phyloP scores from a whole-genome alignment of 2,113 vertebrate genomes.

The Saguinus imperator region DNA sequence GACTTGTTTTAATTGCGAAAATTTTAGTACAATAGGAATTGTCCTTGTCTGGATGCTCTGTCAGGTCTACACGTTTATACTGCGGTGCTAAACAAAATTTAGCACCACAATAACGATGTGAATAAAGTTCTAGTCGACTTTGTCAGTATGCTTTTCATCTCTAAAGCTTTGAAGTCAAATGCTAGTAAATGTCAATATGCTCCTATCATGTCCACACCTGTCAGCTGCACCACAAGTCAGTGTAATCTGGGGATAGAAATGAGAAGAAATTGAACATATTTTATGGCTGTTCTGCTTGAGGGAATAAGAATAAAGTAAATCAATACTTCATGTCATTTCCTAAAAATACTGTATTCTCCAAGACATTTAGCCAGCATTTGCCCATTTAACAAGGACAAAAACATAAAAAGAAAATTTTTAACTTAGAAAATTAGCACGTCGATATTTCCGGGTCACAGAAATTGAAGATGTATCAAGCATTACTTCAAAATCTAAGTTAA shows the following conservation, averaged over 20 bases:
- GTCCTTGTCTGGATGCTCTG: not conserved
- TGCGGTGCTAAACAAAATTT: slow-evolving; percentile 17
- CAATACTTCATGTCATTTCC: slow-evolving; percentile 74
- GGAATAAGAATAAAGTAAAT: slow-evolving; percentile 68
- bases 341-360: slow-evolving; percentile 51
- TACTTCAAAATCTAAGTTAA: slow-evolving; percentile 50
- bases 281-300: slow-evolving; percentile 74
- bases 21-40: not conserved
- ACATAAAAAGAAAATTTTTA: slow-evolving; percentile 64
- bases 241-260: slow-evolving; percentile 68
- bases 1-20: not conserved
- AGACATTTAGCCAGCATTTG: slow-evolving; percentile 60
- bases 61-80: slow-evolving; percentile 27
- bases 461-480: slow-evolving; percentile 43
- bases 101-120: slow-evolving; percentile 12
- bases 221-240: slow-evolving; percentile 50
- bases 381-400: slow-evolving; percentile 74
- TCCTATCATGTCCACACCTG: slow-evolving; percentile 30
- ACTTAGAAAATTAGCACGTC: slow-evolving; percentile 51
- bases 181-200: slow-evolving; percentile 45
- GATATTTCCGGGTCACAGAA: slow-evolving; percentile 65
- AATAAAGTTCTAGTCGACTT: slow-evolving; percentile 9
- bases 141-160: slow-evolving; percentile 47
- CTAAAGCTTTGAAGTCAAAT: slow-evolving; percentile 52
- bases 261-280: slow-evolving; percentile 69